Conservation (phyloP, 2,113 vertebrate genomes). For the Coracopsis vasa region DNA sequence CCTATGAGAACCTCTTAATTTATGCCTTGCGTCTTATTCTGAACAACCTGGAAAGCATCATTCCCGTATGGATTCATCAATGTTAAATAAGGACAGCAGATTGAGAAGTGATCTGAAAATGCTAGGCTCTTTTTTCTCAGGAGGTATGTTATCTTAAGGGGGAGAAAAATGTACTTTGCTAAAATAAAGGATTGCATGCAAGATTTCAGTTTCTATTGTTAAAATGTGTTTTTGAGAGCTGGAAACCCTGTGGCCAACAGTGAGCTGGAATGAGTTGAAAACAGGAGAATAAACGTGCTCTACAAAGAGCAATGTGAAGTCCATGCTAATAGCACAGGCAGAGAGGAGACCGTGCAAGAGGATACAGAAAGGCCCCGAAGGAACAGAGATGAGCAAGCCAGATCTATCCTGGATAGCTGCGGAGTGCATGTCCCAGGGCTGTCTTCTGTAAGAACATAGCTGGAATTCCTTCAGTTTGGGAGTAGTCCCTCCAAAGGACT, state of each 20-base stretch:
- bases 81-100: not conserved
- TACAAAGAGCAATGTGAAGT: not conserved
- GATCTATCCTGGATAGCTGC: not conserved
- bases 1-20: not conserved
- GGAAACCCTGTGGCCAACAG: not conserved
- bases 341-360: not conserved
- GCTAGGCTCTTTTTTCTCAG: not conserved
- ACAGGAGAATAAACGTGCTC: not conserved
- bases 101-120: not conserved
- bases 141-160: not conserved
- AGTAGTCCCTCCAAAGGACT: not conserved
- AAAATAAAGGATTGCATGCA: not conserved
- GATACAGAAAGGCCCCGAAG: not conserved
- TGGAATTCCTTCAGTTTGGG: conserved; percentile 30
- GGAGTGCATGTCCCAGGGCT: not conserved
- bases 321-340: not conserved
- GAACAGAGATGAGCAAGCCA: not conserved
- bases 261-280: not conserved
- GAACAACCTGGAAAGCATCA: not conserved
- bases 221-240: not conserved
- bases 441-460: not conserved
- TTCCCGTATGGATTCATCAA: not conserved
- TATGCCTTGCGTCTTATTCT: not conserved
- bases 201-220: conserved; percentile 7
- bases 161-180: not conserved